phyloP scores from a whole-genome alignment of 2,888 invertebrate species.

The Polyploca ridens region DNA sequence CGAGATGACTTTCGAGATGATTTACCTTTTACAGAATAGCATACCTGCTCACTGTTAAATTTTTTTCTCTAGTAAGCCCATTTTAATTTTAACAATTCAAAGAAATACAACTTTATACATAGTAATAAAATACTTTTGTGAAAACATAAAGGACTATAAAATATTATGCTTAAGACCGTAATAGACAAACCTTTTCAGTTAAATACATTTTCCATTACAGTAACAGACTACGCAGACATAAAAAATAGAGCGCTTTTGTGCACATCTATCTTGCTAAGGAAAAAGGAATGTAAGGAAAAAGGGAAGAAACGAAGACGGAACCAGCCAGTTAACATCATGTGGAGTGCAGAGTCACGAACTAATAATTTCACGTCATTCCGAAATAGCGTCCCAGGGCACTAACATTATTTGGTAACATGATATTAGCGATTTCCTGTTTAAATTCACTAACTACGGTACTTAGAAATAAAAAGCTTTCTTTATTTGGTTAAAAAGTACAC shows the following conservation, averaged over 20 bases:
- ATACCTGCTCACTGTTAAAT: no score
- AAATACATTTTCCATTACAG: conserved; percentile 5
- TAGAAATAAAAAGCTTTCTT: no score
- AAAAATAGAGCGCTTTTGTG: conserved; percentile 8
- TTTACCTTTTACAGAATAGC: no score
- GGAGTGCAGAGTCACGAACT: background rate
- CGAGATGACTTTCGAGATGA: no score
- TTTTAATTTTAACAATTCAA: no score
- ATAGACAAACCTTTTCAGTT: background rate
- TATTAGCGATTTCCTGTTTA: no score
- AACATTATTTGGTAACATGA: no score
- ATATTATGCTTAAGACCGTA: background rate
- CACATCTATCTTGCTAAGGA: conserved; percentile 5
- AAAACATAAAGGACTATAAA: background rate
- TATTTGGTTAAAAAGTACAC: no score
- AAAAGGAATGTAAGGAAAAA: conserved; percentile 1
- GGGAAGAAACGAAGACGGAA: conserved; percentile 6
- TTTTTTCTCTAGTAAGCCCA: no score
- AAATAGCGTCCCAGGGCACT: background rate
- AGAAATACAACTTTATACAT: no score
- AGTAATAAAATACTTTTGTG: no score
- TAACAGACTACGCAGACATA: conserved; percentile 1
- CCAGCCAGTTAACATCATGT: conserved; percentile 3
- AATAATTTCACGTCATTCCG: background rate
- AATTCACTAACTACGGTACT: no score